Evolutionary conservation across 1,140 invertebrate genomes (phyloP).

Genomic region (Laupala kohalensis): DNA sequence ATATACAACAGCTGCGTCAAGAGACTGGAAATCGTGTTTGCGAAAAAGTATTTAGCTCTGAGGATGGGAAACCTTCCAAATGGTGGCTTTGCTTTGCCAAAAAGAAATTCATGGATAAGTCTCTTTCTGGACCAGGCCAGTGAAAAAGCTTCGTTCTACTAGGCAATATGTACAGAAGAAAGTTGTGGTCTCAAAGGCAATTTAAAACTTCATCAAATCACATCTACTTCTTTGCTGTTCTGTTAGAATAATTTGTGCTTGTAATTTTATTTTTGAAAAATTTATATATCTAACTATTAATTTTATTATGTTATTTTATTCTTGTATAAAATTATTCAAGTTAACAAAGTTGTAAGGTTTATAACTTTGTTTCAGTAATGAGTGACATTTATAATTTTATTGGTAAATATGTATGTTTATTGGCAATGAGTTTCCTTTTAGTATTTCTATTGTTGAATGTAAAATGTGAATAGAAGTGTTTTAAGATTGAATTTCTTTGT

Average conservation of each 20-base stretch:
- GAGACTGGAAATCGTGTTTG: slow-evolving; percentile 83
- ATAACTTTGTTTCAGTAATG: neutral
- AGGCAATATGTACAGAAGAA: neutral
- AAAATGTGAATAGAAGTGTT: neutral
- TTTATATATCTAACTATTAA: neutral
- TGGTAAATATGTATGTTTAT: too few species aligned
- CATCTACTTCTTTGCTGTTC: neutral
- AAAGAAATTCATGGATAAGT: slow-evolving; percentile 99
- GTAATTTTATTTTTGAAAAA: neutral
- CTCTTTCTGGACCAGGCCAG: slow-evolving; percentile 69
- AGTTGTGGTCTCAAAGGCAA: neutral
- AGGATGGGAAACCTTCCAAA: slow-evolving; percentile 91
- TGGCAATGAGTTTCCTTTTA: too few species aligned
- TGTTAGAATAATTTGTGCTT: neutral
- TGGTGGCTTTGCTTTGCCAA: slow-evolving; percentile 99
- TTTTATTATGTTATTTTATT: neutral
- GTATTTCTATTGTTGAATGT: too few species aligned
- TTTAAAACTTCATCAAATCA: neutral
- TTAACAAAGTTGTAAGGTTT: neutral
- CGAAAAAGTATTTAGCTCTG: slow-evolving; percentile 80
- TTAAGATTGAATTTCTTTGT: neutral
- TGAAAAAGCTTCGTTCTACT: slow-evolving; percentile 24
- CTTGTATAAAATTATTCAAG: neutral
- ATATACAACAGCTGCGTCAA: slow-evolving; percentile 87
- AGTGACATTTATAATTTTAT: neutral